Conservation (phyloP, 2,113 vertebrate species). For the Ardeotis arabs region DNA sequence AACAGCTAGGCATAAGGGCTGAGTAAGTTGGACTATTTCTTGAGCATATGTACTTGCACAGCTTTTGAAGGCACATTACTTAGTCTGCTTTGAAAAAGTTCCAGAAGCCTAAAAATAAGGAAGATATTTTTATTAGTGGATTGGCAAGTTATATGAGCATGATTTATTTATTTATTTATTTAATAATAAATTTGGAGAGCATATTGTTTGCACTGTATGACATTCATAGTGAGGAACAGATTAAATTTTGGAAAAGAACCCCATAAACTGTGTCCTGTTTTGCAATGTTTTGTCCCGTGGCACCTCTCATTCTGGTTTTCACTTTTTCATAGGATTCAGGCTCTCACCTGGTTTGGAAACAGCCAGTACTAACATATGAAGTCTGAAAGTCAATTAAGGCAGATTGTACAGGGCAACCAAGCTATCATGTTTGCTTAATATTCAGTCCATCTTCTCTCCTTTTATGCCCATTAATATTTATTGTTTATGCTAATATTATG, state of each 20-base stretch:
- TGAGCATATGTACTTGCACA: not conserved
- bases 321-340: not conserved
- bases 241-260: not conserved
- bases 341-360: not conserved
- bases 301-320: not conserved
- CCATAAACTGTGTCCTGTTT: not conserved
- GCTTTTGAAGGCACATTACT: not conserved
- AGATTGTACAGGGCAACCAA: not conserved
- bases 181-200: not conserved
- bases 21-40: not conserved
- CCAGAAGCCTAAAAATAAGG: not conserved
- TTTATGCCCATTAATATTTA: not conserved
- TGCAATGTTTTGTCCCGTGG: not conserved
- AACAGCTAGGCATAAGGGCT: not conserved
- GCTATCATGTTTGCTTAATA: fast-evolving
- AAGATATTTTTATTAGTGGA: not conserved
- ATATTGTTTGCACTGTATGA: not conserved
- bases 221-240: not conserved
- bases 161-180: no score
- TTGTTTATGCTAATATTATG: not conserved
- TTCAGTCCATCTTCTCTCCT: not conserved
- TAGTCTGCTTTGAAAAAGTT: not conserved
- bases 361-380: not conserved
- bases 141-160: not conserved
- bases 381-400: not conserved